A percentile compares a stretch with the other conserved stretches of the same genome.
Conservation (phyloP, 2,888 invertebrate genomes). For the Eilema griseolum region DNA sequence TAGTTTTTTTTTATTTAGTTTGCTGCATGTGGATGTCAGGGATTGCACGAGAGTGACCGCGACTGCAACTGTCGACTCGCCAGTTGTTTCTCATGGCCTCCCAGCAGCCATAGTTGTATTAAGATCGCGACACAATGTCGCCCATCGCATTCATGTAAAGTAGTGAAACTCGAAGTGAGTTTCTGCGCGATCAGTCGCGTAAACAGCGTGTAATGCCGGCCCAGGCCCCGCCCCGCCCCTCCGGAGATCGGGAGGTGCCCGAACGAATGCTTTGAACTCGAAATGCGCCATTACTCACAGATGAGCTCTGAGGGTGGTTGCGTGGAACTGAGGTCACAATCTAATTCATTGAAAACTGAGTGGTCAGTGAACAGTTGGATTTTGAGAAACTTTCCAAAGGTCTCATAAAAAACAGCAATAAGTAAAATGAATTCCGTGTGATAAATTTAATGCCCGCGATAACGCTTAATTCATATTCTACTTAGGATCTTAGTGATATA, state of each 20-base stretch:
- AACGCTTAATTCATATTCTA: too few species aligned
- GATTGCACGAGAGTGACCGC: too few species aligned
- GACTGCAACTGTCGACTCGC: too few species aligned
- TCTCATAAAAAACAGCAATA: too few species aligned
- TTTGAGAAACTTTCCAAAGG: background rate
- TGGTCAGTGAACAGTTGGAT: background rate
- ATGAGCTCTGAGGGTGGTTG: conserved; percentile 12
- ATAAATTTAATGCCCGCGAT: too few species aligned
- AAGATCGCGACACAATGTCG: background rate
- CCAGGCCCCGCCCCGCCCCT: background rate
- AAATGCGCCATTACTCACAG: conserved; percentile 13
- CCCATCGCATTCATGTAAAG: conserved; percentile 4
- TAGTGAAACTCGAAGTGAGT: background rate
- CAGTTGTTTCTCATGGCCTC: too few species aligned
- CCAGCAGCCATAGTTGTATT: background rate
- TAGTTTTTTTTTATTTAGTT: too few species aligned
- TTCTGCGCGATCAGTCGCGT: conserved; percentile 30
- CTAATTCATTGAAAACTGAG: conserved; percentile 5
- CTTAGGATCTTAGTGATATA: too few species aligned
- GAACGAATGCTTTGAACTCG: conserved; percentile 40
- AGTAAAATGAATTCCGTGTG: too few species aligned
- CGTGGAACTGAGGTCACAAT: background rate
- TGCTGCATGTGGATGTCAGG: too few species aligned
- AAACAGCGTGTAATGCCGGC: conserved; percentile 24
- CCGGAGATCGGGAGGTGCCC: conserved; percentile 21